phyloP scores from a whole-genome alignment of 2,888 invertebrate genomes.

The Calameuta pallipes region DNA sequence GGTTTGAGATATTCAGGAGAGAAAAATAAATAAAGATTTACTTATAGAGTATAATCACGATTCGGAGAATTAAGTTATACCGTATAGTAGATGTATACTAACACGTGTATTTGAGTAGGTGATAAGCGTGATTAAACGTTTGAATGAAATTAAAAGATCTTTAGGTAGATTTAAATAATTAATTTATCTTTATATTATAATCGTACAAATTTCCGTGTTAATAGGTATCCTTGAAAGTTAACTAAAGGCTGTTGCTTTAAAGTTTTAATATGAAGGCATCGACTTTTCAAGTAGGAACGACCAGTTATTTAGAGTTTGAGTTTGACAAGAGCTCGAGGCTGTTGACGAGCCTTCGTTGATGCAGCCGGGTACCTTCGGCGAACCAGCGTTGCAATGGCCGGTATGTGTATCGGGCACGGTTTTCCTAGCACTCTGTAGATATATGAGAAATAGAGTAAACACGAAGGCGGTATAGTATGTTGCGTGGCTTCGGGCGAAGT shows the following conservation, averaged over 20 bases:
- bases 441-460: constrained; percentile 20
- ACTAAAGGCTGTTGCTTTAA: background rate
- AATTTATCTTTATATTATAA: background rate
- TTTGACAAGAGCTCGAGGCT: constrained; percentile 12
- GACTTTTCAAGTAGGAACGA: constrained; percentile 13
- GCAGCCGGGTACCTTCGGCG: background rate
- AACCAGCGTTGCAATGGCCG: background rate
- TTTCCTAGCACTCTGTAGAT: background rate
- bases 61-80: background rate
- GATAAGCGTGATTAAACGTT: background rate
- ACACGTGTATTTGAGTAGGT: background rate
- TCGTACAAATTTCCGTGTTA: background rate
- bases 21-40: background rate
- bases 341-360: constrained; percentile 17
- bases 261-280: background rate
- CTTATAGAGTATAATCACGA: background rate
- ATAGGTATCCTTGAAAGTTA: background rate
- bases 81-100: background rate
- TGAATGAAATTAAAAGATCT: background rate
- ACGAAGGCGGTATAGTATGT: constrained; percentile 34
- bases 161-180: background rate
- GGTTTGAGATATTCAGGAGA: background rate
- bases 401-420: background rate
- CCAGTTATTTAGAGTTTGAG: constrained; percentile 13
- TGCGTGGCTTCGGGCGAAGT: constrained; percentile 40